Evolutionary conservation across 2,888 invertebrate species (phyloP).

Genomic region (Lordiphosa fenestrarum): DNA sequence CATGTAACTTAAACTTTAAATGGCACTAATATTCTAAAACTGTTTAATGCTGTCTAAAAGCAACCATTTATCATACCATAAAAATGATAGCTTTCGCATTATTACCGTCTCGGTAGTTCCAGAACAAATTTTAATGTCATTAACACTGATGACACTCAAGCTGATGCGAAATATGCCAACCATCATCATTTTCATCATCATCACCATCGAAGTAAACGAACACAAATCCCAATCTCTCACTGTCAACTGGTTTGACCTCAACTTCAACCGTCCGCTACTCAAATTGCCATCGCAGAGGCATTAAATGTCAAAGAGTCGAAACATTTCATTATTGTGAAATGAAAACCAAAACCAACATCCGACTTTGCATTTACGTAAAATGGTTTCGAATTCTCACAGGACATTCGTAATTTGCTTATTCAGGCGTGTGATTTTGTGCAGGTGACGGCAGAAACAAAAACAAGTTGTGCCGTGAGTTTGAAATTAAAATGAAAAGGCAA

Average conservation of each 20-base stretch:
- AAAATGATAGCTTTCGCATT: too few relatives aligned
- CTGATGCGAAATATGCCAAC: conserved; percentile 12
- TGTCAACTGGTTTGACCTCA: conserved; percentile 4
- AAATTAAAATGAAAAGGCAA: conserved; percentile 8
- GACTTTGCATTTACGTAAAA: conserved; percentile 6
- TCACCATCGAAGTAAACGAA: conserved; percentile 5
- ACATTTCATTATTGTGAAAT: conserved; percentile 28
- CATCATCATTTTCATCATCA: conserved; percentile 16
- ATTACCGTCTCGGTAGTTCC: conserved; percentile 1
- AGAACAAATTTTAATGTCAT: conserved; percentile 9
- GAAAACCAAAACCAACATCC: conserved; percentile 5
- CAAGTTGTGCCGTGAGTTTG: background rate
- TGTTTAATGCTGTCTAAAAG: too few relatives aligned
- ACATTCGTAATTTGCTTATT: conserved; percentile 51
- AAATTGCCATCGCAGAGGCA: conserved; percentile 25
- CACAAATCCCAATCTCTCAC: conserved; percentile 1
- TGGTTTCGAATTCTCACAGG: conserved; percentile 9
- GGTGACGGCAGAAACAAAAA: conserved; percentile 30
- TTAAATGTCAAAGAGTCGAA: conserved; percentile 50
- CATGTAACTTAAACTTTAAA: too few relatives aligned
- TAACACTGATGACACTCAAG: conserved; percentile 17
- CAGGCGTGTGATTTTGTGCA: conserved; percentile 44
- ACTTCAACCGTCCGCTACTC: conserved; percentile 22
- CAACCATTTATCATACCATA: too few relatives aligned
- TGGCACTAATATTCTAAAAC: too few relatives aligned